Percentiles rank a stretch among this genome's conserved stretches.
These are phyloP conservation scores for Noctua comes DNA, from an alignment of 2,888 invertebrate genomes.

Conservation along the genomic window DNA sequence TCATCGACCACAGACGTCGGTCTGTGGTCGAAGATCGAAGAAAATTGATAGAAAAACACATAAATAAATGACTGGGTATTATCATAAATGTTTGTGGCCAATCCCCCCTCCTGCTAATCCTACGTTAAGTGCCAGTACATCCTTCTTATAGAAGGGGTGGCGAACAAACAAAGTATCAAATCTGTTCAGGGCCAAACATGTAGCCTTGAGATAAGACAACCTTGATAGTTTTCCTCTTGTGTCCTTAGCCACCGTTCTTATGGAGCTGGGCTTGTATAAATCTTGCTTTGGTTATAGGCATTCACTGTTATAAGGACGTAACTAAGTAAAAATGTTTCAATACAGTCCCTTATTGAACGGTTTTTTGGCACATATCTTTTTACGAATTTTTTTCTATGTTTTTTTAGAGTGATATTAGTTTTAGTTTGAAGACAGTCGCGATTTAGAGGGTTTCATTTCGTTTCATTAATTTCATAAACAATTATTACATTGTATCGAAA, in stretches of 20 bases:
- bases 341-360: not conserved
- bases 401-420: not conserved
- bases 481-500: too few species aligned
- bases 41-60: not conserved
- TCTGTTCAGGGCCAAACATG: slow-evolving; percentile 46
- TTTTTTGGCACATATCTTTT: not conserved
- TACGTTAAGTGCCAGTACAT: slow-evolving; percentile 31
- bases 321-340: not conserved
- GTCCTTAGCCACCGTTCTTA: slow-evolving; percentile 4
- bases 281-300: not conserved
- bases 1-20: not conserved
- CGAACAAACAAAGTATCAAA: slow-evolving; percentile 46
- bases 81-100: not conserved
- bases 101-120: slow-evolving; percentile 6
- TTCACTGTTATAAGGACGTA: not conserved
- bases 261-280: slow-evolving; percentile 5
- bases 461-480: not conserved
- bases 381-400: not conserved
- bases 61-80: not conserved
- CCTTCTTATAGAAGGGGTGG: slow-evolving; percentile 13
- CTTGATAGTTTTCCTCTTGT: slow-evolving; percentile 59
- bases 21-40: too few species aligned
- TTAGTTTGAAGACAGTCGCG: not conserved
- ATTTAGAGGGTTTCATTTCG: not conserved
- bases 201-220: slow-evolving; percentile 60